phyloP scores from a whole-genome alignment of 1,140 invertebrate species.

The Vollenhovia emeryi region DNA sequence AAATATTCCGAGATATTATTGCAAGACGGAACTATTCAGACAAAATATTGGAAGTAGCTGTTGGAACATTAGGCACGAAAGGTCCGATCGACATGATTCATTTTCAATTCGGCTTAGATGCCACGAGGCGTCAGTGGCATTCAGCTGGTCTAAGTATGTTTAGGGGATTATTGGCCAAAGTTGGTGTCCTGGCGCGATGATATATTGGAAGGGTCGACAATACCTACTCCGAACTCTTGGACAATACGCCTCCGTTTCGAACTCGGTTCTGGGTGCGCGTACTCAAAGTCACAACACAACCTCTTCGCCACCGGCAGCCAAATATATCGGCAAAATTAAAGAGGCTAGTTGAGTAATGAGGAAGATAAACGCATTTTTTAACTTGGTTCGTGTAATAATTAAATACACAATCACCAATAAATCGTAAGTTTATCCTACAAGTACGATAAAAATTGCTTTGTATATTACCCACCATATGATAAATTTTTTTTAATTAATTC shows the following conservation, averaged over 20 bases:
- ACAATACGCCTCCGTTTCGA: constrained; percentile 75
- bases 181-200: constrained; percentile 76
- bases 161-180: constrained; percentile 79
- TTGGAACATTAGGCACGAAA: constrained; percentile 58
- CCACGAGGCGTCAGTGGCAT: constrained; percentile 63
- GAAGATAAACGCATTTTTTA: not conserved
- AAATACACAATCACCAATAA: not conserved
- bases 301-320: constrained; percentile 34
- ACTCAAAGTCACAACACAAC: constrained; percentile 59
- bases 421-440: not conserved
- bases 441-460: not conserved
- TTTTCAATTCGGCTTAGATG: constrained; percentile 66
- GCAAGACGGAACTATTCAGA: constrained; percentile 27
- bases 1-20: constrained; percentile 32
- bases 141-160: constrained; percentile 72
- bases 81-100: constrained; percentile 60
- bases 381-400: not conserved
- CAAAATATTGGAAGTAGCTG: constrained; percentile 49
- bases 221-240: constrained; percentile 73
- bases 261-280: constrained; percentile 64
- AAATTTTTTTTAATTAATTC: not conserved
- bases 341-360: constrained; percentile 20
- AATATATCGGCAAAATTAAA: constrained; percentile 49
- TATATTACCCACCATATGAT: not conserved
- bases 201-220: constrained; percentile 79